phyloP scores from a whole-genome alignment of 2,888 invertebrate genomes.

The Empis stercorea region DNA sequence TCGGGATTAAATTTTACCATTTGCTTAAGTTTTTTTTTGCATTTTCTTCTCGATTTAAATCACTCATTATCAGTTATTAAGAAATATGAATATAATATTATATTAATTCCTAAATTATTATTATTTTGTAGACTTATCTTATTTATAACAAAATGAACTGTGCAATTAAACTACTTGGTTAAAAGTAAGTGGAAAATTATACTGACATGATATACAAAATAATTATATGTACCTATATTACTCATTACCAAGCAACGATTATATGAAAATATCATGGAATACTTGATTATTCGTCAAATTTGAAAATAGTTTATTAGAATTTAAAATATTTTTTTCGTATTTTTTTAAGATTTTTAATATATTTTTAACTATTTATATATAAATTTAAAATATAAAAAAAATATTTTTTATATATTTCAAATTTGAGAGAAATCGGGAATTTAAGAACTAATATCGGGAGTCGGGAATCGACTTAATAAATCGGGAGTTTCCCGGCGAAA shows the following conservation, averaged over 20 bases:
- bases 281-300: not conserved
- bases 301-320: not conserved
- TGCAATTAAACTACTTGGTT: not conserved
- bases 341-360: not conserved
- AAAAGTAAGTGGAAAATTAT: not conserved
- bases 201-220: not conserved
- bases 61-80: not conserved
- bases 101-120: not conserved
- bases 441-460: not conserved
- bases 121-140: not conserved
- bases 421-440: not conserved
- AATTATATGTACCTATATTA: not conserved
- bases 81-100: not conserved
- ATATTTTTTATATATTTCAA: not conserved
- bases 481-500: constrained; percentile 1
- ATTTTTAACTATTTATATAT: not conserved
- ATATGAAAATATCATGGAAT: not conserved
- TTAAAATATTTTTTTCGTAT: not conserved
- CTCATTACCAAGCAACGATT: not conserved
- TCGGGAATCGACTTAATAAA: not conserved
- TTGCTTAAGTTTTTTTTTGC: not conserved
- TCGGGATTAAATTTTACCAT: not conserved
- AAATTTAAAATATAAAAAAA: not conserved
- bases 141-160: not conserved
- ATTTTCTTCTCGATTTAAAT: no score